Conservation (phyloP, 2,888 invertebrate genomes). For the Agrotis puta region DNA sequence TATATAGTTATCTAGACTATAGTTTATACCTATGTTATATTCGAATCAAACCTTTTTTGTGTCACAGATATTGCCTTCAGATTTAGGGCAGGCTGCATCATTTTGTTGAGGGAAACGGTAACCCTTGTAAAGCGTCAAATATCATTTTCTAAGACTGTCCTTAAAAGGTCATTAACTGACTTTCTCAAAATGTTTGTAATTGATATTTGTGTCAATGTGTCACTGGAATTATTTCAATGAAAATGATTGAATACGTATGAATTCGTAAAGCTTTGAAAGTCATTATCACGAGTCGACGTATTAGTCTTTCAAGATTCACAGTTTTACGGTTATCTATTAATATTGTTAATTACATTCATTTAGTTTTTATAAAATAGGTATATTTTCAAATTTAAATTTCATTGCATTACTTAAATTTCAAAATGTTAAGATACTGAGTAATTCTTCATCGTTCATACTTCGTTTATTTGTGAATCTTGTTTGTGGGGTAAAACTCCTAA, state of each 20-base stretch:
- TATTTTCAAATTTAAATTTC: too few relatives aligned
- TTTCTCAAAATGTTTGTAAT: too few relatives aligned
- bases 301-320: too few relatives aligned
- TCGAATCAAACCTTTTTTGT: background rate
- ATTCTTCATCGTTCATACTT: slow-evolving; percentile 18
- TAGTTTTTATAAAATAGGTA: slow-evolving; percentile 29
- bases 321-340: too few relatives aligned
- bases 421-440: slow-evolving; percentile 62
- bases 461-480: slow-evolving; percentile 19
- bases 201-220: too few relatives aligned
- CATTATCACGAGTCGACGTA: too few relatives aligned
- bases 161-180: background rate
- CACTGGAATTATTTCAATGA: background rate
- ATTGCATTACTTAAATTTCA: slow-evolving; percentile 48
- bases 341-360: too few relatives aligned
- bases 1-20: slow-evolving; percentile 26
- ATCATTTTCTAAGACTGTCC: background rate
- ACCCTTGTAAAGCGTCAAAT: background rate
- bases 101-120: background rate
- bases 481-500: slow-evolving; percentile 10
- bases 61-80: background rate
- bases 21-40: background rate
- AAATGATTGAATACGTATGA: background rate
- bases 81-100: background rate
- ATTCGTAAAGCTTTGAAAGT: background rate